Percentiles rank a stretch among this genome's conserved stretches.
These are phyloP conservation scores for Diaphora mendica DNA, from an alignment of 2,888 invertebrate genomes.

Conservation along the genomic window DNA sequence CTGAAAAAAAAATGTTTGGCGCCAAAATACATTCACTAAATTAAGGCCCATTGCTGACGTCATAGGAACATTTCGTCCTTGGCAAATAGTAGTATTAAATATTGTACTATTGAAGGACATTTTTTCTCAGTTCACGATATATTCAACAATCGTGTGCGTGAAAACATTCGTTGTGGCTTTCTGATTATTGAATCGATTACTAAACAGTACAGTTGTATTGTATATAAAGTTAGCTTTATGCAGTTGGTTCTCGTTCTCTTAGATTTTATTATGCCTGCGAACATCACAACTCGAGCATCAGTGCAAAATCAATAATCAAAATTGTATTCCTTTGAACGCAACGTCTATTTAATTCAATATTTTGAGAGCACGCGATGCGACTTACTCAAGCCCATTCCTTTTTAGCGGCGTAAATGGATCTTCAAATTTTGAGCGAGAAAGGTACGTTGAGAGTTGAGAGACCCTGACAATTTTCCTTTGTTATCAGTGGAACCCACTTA, in stretches of 20 bases:
- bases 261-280: not conserved
- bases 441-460: slow-evolving; percentile 5
- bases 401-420: slow-evolving; percentile 35
- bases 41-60: slow-evolving; percentile 14
- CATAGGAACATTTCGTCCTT: slow-evolving; percentile 26
- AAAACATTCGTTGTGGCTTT: slow-evolving; percentile 6
- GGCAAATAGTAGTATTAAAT: slow-evolving; percentile 35
- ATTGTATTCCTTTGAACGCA: slow-evolving; percentile 41
- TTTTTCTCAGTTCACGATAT: slow-evolving; percentile 17
- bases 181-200: not conserved
- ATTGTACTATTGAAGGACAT: slow-evolving; percentile 37
- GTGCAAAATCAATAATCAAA: slow-evolving; percentile 34
- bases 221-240: not conserved
- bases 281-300: slow-evolving; percentile 4
- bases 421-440: slow-evolving; percentile 12
- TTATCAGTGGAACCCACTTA: slow-evolving; percentile 1
- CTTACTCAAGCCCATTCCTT: slow-evolving; percentile 14
- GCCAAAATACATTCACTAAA: slow-evolving; percentile 27
- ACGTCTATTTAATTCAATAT: slow-evolving; percentile 39
- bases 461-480: not conserved
- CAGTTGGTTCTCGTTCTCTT: not conserved
- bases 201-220: not conserved
- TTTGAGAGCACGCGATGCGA: slow-evolving; percentile 15
- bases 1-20: slow-evolving; percentile 26
- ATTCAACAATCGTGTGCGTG: slow-evolving; percentile 3